Evolutionary conservation across 2,113 vertebrate species (phyloP).

Genomic region (Oryzias curvinotus): DNA sequence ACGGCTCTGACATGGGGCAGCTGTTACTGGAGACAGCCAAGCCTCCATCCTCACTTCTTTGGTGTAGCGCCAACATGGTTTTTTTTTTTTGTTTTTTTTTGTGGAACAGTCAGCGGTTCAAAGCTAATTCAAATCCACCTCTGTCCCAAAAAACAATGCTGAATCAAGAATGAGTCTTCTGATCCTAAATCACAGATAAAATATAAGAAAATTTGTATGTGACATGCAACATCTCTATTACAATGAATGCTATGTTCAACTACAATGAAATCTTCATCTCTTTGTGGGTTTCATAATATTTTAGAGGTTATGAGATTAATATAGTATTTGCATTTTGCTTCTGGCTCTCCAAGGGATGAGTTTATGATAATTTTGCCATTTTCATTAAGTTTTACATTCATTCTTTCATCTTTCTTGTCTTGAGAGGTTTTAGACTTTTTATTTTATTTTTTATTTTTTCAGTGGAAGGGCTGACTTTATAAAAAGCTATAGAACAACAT

Average conservation of each 20-base stretch:
- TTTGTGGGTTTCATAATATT: too few species aligned
- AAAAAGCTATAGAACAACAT: conserved; percentile 43
- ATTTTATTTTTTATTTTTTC: not conserved
- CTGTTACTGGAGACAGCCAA: conserved; percentile 42
- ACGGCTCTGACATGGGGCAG: conserved; percentile 50
- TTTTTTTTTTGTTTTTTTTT: conserved; percentile 9
- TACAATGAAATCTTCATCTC: too few species aligned
- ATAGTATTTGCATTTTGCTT: too few species aligned
- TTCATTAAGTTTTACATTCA: not conserved
- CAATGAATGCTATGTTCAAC: too few species aligned
- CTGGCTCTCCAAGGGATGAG: not conserved
- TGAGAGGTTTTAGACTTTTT: not conserved
- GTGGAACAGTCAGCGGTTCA: not conserved
- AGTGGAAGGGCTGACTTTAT: conserved; percentile 15
- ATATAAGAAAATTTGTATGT: too few species aligned
- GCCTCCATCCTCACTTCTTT: conserved; percentile 10
- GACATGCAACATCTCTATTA: too few species aligned
- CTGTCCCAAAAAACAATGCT: not conserved
- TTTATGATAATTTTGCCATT: not conserved
- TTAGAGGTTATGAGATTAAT: too few species aligned
- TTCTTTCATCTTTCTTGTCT: not conserved
- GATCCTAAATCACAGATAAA: too few species aligned
- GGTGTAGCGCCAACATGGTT: conserved; percentile 27
- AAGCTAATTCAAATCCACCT: not conserved
- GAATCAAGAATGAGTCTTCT: too few species aligned